Base-by-base conservation (phyloP, 2,888 invertebrate species). In the Lasioglossum villosulum region DNA sequence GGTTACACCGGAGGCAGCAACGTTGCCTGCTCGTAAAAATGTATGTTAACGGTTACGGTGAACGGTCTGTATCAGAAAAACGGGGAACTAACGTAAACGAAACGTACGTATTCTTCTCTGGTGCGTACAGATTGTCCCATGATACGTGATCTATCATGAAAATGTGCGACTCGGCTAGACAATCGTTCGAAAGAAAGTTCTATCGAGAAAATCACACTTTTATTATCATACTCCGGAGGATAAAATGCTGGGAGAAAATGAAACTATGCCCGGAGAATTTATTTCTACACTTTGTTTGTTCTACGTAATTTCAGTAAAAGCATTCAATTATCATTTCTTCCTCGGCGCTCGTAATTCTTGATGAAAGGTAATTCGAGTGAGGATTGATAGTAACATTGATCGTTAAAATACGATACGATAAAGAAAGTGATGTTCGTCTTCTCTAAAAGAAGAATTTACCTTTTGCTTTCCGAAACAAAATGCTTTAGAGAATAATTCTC, bases 1-100 rank as follows among this genome's bases (percentile, higher is more conserved):
- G 82, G 70, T 83, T 89, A 89, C 89, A 89, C 88, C 90, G 92
- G 92, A 91, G 92, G 91, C 90, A 90, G 90, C 90, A 89, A 89
- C 89, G 86, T 87, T 80, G 86, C 88, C 80, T 77, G 80, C 87
- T 86, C 80, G 71, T 86, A 90, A 86, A 90, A 92, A 93, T 91
- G 90, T 91, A 92, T 93, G 93, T 92, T 93, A 93, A 93, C 89
- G 90, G 90, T 89, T 66, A 78, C 77, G 63, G 77, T 68, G 85
- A 89, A 83, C 56, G 76, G 59, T 77, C 75, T 71, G 68, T 37
- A 16, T 66, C 63, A 19, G 30, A 39, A 74, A 70, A 63, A 71
- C 42, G 72, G 34, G 59, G 27, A 59, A 16, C 16, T n/a, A 66
- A 23, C 59, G 30, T 12, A 27, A 45, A 48, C 27, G 27, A 16